A percentile compares a stretch with the other conserved stretches of the same genome.
These are phyloP conservation scores for Nipponacmea schrenckii DNA, from an alignment of 2,888 invertebrate species.

Conservation along the genomic window DNA sequence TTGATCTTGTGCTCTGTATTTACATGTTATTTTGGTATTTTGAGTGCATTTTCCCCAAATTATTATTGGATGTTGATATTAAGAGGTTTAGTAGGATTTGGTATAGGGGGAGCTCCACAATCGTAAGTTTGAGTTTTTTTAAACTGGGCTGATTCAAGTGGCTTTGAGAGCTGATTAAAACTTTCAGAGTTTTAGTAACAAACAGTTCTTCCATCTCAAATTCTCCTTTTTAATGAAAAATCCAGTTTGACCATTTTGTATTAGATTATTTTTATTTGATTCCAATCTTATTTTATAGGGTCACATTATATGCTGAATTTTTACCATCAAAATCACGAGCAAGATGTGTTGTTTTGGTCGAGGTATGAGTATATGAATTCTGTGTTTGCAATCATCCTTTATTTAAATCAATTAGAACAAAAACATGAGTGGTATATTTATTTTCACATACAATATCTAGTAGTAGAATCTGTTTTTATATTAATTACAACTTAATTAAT, in stretches of 20 bases:
- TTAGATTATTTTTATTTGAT: not conserved
- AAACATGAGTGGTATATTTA: no score
- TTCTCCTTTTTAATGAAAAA: no score
- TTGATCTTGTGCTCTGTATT: slow-evolving; percentile 88
- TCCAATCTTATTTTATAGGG: slow-evolving; percentile 74
- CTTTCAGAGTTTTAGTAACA: no score
- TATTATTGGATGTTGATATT: slow-evolving; percentile 90
- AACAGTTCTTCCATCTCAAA: no score
- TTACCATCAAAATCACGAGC: slow-evolving; percentile 92
- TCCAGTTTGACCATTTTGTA: no score
- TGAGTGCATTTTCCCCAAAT: slow-evolving; percentile 90
- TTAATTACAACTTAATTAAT: no score
- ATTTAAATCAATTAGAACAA: no score
- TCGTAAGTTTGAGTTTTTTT: slow-evolving; percentile 78
- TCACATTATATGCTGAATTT: slow-evolving; percentile 95
- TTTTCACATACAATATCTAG: no score
- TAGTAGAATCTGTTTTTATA: not conserved
- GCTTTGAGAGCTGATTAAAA: no score
- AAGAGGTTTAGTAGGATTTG: slow-evolving; percentile 93
- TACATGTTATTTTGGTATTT: slow-evolving; percentile 88
- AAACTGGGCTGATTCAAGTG: no score
- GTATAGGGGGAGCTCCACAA: slow-evolving; percentile 95
- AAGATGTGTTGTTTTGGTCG: slow-evolving; percentile 92
- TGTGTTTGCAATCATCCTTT: no score
- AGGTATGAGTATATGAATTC: slow-evolving; percentile 72